phyloP scores from a whole-genome alignment of 2,113 vertebrate species.

The Sterna hirundo region DNA sequence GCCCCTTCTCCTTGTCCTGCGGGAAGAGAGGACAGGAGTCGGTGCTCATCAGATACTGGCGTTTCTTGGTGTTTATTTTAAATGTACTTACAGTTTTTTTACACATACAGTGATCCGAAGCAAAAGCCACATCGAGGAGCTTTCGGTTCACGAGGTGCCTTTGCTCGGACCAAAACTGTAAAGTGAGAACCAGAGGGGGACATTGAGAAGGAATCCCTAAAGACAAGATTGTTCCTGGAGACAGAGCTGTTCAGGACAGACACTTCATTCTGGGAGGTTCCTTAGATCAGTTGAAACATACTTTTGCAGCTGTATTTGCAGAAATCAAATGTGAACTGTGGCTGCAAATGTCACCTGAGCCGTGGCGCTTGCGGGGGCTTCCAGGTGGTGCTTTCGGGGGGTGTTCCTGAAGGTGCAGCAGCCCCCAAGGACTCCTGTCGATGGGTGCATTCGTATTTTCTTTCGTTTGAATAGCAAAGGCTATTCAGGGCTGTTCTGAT shows the following conservation, averaged over 20 bases:
- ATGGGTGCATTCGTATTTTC: fast-evolving
- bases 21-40: not conserved
- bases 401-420: not conserved
- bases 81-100: not conserved
- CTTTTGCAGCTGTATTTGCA: not conserved
- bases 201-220: not conserved
- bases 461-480: not conserved
- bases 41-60: not conserved
- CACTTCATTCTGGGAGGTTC: not conserved
- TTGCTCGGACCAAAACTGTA: not conserved
- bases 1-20: not conserved
- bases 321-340: not conserved
- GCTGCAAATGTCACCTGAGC: not conserved
- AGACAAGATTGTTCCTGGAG: not conserved
- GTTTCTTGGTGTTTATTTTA: not conserved
- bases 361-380: not conserved
- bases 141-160: not conserved
- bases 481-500: not conserved
- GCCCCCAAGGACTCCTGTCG: not conserved
- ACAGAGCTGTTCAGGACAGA: not conserved
- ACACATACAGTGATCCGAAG: not conserved
- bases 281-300: fast-evolving
- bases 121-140: too few relatives aligned
- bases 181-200: too few relatives aligned
- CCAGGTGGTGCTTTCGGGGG: not conserved